Base-by-base conservation (phyloP, 2,113 vertebrate genomes). In the Gallinago jamesoni region DNA sequence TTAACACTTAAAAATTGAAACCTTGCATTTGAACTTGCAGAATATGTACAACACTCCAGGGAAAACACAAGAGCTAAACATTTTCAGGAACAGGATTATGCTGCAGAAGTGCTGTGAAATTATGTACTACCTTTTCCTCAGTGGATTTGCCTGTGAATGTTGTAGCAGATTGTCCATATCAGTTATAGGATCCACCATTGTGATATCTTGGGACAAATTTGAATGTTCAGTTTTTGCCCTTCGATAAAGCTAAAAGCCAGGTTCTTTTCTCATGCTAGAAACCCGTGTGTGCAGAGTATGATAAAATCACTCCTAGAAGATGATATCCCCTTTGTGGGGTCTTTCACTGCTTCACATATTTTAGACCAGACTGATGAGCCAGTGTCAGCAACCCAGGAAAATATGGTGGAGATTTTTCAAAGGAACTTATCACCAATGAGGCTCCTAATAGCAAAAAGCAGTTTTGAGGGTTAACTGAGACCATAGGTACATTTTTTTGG, bases 251-350 rank as follows among this genome's bases (percentile, higher is more conserved):
- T 41, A 41, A 43, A 87, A 79, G 7, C 10, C 31, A 41, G 6
- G 5, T 73, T 3, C 57, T 64, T 12, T 76, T n/a, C 35, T 90
- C 14, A 16, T 84, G 41, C 28, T 56, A 39, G 52, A 73, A 91
- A 23, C 12, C 2, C 3, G 6, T 24, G 6, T 53, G 21, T 35
- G 25, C 4, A 1, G 35, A 9, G 28, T 76, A 23, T 1, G 7
- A 39, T 35, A 18, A 33, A 79, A 21, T 23, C 21, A 16, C 2
- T 91, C 15, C 22, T 76, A 35, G 31, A 80, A 12, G 10, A 59
- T 10, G 14, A 7, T 15, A 31, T 33, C 4, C 6, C 2, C 3
- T 73, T 28, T 50, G 24, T 64, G 60, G 31, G 5, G 8, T 22
- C 48, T 43, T 22, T 48, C 62, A 12, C 35, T 83, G 8, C 7